phyloP scores from a whole-genome alignment of 2,113 vertebrate genomes.

The Heterochromis multidens region DNA sequence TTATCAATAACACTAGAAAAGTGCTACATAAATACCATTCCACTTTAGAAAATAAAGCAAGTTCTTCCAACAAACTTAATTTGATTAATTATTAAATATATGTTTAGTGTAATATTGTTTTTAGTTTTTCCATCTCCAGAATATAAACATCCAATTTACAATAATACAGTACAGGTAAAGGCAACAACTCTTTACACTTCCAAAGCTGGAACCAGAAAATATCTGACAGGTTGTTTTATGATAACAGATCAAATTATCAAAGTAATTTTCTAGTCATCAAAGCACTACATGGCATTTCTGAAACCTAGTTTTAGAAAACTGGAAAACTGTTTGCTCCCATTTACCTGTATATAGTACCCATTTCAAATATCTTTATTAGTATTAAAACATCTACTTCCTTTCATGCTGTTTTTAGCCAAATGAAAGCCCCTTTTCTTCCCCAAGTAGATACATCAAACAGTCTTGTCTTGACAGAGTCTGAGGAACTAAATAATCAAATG shows the following conservation, averaged over 20 bases:
- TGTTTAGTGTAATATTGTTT: not conserved
- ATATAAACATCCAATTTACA: not conserved
- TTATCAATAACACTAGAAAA: not conserved
- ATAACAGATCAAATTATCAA: no score
- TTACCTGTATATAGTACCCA: no score
- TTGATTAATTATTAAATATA: not conserved
- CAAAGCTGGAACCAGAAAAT: not conserved
- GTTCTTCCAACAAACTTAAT: not conserved
- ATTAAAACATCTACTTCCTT: no score
- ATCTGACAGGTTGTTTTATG: no score
- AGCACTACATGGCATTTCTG: no score
- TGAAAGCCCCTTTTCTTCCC: not conserved
- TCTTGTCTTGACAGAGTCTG: not conserved
- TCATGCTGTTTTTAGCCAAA: no score
- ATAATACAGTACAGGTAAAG: not conserved
- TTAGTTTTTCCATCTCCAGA: not conserved
- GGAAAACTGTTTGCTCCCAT: no score
- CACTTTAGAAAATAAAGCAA: not conserved
- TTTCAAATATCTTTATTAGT: no score
- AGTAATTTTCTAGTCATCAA: no score
- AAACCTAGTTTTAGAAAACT: no score
- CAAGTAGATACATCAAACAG: not conserved
- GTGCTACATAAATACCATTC: not conserved
- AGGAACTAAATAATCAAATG: slow-evolving; percentile 1
- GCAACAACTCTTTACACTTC: not conserved